Conservation (phyloP, 1,140 invertebrate genomes). For the Cotesia glomerata region DNA sequence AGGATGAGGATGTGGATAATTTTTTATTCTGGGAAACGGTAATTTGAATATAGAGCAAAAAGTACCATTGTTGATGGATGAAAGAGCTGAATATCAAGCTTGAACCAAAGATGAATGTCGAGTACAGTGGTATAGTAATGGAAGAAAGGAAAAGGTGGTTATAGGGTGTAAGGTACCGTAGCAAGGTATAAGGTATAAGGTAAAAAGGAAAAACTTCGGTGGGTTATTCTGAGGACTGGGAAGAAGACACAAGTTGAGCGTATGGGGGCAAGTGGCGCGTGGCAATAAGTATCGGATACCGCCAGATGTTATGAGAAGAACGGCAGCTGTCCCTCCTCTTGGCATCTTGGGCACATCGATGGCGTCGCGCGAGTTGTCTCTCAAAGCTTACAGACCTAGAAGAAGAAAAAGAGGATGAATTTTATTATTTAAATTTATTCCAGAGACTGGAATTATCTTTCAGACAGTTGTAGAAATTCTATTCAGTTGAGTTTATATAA, state of each 20-base stretch:
- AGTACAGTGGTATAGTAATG: background rate
- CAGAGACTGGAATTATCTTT: no score
- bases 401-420: no score
- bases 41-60: background rate
- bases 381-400: background rate
- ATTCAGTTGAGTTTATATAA: no score
- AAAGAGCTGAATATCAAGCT: background rate
- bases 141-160: background rate
- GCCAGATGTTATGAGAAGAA: conserved; percentile 34
- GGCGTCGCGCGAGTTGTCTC: conserved; percentile 4
- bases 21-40: background rate
- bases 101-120: background rate
- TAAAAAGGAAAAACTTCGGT: background rate
- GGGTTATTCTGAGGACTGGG: no score
- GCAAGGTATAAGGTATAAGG: background rate
- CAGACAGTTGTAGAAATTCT: no score
- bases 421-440: no score
- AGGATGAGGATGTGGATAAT: no score
- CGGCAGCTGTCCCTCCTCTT: conserved; percentile 32
- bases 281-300: conserved; percentile 34
- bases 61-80: background rate
- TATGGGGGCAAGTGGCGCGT: conserved; percentile 38
- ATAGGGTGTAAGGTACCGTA: background rate
- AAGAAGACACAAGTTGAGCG: conserved; percentile 7
- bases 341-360: background rate